Base-by-base conservation (phyloP, 2,888 invertebrate species). In the Sesia apiformis region DNA sequence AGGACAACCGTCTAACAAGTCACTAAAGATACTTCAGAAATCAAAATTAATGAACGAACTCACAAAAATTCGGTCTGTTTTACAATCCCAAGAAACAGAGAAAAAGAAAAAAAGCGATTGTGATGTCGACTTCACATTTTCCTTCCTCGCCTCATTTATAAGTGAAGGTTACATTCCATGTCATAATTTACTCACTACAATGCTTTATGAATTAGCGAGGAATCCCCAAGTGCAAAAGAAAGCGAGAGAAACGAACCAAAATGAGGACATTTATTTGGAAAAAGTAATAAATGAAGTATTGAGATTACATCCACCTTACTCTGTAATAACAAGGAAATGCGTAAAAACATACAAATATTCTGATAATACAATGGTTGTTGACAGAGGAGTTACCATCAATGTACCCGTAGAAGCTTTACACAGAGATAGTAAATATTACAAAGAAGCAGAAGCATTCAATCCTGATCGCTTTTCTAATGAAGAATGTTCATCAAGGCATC, bases 151-250 rank as follows among this genome's bases (percentile, higher is more conserved):
- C 4, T 69, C 78, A 51, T 85, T 89, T 61, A 69, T 89, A 53
- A 81, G 75, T 52, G 86, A 89, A 65, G 89, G 89, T 8, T 86
- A 85, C 57, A 67, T 81, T 49, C 85, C 89, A 3, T 84, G 83
- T 60, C 62, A 79, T 38, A 80, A 79, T 58, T 59, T 77, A 40
- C 62, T 89, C 41, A 81, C 82, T 40, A 72, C 81, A 7, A 60
- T 86, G 52, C 63, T 87, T 7, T 84, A 73, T 58, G 84, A 89
- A 66, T 63, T 89, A 51, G 75, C 88, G 41, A 71, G 70, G 52
- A 70, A 83, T 59, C 66, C 70, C 7, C 59, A 75, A 56, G 62
- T 74, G 4, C 89, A 88, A 62, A 69, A 74, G 52, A 78, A 75
- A 62, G 72, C 75, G 4, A 76, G 84, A 57, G 65, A 63, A 46